Evolutionary conservation across 2,888 invertebrate species (phyloP).

Genomic region (Agriopis marginaria): DNA sequence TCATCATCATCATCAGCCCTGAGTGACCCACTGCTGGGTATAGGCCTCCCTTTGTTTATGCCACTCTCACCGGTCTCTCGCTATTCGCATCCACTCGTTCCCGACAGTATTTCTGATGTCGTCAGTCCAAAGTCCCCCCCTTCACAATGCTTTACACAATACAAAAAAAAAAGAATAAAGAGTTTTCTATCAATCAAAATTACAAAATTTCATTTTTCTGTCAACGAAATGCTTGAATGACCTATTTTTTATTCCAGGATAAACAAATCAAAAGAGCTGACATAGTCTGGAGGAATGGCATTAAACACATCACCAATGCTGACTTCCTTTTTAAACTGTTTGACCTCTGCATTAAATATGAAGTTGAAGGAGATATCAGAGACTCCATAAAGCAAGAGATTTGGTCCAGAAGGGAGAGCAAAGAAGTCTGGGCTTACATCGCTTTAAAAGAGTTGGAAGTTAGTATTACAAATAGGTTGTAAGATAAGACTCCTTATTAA

Average conservation of each 20-base stretch:
- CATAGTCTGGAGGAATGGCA: constrained; percentile 87
- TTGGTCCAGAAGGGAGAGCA: constrained; percentile 67
- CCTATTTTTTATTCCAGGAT: constrained; percentile 55
- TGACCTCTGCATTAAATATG: constrained; percentile 85
- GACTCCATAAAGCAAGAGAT: constrained; percentile 70
- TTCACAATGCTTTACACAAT: too few relatives aligned
- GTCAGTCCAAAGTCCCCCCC: too few relatives aligned
- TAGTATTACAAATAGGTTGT: constrained; percentile 35
- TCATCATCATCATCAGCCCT: too few relatives aligned
- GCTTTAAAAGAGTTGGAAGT: constrained; percentile 78
- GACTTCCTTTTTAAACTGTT: constrained; percentile 87
- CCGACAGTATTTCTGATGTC: too few relatives aligned
- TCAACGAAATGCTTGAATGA: too few relatives aligned
- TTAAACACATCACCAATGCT: constrained; percentile 84
- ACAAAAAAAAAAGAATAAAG: too few relatives aligned
- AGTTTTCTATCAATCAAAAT: too few relatives aligned
- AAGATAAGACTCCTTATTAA: not conserved
- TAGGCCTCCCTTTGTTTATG: too few relatives aligned
- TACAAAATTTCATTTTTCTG: too few relatives aligned
- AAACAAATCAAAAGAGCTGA: constrained; percentile 85
- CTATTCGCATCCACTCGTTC: too few relatives aligned
- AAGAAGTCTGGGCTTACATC: constrained; percentile 77
- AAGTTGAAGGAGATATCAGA: constrained; percentile 85
- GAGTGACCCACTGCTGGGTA: too few relatives aligned
- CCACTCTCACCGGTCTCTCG: too few relatives aligned